phyloP scores from a whole-genome alignment of 2,797 vertebrate genomes.

The Typhlichthys subterraneus region DNA sequence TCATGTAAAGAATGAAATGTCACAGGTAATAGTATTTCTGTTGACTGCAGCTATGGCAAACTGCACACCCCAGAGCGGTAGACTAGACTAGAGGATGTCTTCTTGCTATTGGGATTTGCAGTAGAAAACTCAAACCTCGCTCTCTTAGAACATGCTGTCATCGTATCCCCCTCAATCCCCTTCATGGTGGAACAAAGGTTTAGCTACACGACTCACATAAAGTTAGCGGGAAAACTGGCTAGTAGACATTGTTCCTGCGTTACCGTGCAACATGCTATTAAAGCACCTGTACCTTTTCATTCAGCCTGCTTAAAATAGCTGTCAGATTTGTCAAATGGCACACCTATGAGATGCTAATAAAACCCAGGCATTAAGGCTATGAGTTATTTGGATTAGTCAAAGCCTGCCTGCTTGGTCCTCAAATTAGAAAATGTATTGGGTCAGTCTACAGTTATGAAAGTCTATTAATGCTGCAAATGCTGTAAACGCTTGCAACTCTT shows the following conservation, averaged over 20 bases:
- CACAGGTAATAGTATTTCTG: constrained; percentile 33
- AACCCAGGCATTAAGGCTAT: constrained; percentile 31
- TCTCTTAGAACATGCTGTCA: constrained; percentile 49
- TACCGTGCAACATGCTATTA: constrained; percentile 61
- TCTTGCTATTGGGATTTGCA: constrained; percentile 56
- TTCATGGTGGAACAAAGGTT: constrained; percentile 63
- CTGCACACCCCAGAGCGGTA: constrained; percentile 39
- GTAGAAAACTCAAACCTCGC: constrained; percentile 41
- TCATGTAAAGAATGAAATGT: constrained; percentile 44
- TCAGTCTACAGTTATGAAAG: no score
- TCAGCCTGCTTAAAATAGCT: constrained; percentile 69
- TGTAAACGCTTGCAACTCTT: no score
- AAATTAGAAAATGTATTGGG: no score
- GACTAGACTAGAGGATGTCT: constrained; percentile 25
- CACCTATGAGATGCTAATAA: constrained; percentile 78
- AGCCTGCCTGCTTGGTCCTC: no score
- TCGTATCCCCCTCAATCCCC: constrained; percentile 57
- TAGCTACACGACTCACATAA: constrained; percentile 50
- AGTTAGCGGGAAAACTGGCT: constrained; percentile 52
- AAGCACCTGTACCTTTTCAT: constrained; percentile 50
- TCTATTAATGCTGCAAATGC: no score
- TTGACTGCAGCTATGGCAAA: constrained; percentile 40
- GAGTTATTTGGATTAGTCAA: no score
- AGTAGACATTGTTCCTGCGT: constrained; percentile 46
- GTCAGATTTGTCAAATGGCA: constrained; percentile 81